phyloP scores from a whole-genome alignment of 1,140 invertebrate species.

The Heliothis subflexa region DNA sequence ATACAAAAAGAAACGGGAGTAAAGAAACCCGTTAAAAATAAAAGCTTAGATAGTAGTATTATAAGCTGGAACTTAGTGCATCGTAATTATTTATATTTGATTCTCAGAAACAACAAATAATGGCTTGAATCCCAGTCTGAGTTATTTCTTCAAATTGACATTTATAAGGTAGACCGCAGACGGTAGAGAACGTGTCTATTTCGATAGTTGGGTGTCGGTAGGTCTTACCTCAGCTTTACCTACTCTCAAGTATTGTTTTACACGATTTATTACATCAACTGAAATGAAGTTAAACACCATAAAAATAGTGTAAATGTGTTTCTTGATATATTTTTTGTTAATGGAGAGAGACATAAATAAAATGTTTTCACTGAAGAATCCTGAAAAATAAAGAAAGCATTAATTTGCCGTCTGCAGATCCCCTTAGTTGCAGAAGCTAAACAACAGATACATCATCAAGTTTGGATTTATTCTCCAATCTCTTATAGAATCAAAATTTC shows the following conservation, averaged over 20 bases:
- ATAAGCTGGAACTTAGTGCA: not conserved
- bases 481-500: constrained; percentile 15
- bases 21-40: too few species aligned
- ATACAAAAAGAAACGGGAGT: too few species aligned
- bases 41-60: not conserved
- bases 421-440: not conserved
- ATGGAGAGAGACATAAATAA: too few species aligned
- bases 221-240: too few species aligned
- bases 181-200: not conserved
- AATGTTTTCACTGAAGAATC: too few species aligned
- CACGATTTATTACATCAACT: too few species aligned
- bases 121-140: not conserved
- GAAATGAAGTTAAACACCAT: too few species aligned
- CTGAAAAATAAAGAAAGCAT: too few species aligned
- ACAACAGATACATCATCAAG: not conserved
- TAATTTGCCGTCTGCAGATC: not conserved
- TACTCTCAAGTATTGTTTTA: too few species aligned
- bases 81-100: constrained; percentile 13
- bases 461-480: constrained; percentile 11
- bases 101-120: constrained; percentile 2
- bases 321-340: too few species aligned
- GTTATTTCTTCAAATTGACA: constrained; percentile 1
- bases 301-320: too few species aligned
- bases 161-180: not conserved
- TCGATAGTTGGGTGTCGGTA: too few species aligned